These are phyloP conservation scores for Leptinotarsa peninsularis DNA, from an alignment of 2,888 invertebrate genomes.

Conservation along the genomic window DNA sequence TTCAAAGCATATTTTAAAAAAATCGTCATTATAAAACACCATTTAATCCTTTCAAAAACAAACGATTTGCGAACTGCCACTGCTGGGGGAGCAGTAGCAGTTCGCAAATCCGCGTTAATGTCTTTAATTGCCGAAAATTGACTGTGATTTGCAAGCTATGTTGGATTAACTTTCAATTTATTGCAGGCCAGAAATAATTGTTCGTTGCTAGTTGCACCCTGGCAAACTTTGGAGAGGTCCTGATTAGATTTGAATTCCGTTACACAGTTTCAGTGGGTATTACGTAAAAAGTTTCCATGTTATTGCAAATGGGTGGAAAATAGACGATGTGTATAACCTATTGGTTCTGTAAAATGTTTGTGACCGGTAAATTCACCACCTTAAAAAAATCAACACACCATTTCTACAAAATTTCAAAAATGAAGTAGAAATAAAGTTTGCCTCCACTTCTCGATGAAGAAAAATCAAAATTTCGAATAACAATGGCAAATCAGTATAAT, in stretches of 20 bases:
- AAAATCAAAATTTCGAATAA: too few relatives aligned
- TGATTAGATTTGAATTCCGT: conserved; percentile 28
- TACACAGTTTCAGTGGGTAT: conserved; percentile 6
- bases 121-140: conserved; percentile 48
- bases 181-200: conserved; percentile 33
- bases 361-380: not conserved
- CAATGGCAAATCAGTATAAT: too few relatives aligned
- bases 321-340: not conserved
- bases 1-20: not conserved
- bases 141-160: conserved; percentile 41
- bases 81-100: conserved; percentile 23
- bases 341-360: not conserved
- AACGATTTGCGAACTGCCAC: conserved; percentile 25
- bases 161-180: conserved; percentile 49
- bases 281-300: not conserved
- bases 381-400: too few relatives aligned
- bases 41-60: conserved; percentile 39
- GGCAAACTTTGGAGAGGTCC: conserved; percentile 13
- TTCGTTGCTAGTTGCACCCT: conserved; percentile 7
- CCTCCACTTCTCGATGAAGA: too few relatives aligned
- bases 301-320: not conserved
- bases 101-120: conserved; percentile 45
- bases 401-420: too few relatives aligned
- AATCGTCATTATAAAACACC: conserved; percentile 17
- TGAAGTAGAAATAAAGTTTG: too few relatives aligned